Conservation (phyloP, 1,140 invertebrate genomes). For the Goniozus legneri region DNA sequence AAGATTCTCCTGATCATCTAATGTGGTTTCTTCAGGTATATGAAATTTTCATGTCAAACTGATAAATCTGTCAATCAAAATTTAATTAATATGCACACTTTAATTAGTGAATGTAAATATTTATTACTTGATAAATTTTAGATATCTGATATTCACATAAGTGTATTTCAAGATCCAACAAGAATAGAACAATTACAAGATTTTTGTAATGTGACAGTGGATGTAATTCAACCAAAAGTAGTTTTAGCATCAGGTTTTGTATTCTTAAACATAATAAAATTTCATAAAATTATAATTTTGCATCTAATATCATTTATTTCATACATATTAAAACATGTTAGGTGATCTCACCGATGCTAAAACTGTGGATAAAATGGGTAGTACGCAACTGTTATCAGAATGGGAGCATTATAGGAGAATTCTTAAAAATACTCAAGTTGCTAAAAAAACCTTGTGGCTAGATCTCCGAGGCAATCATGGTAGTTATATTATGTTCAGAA, state of each 20-base stretch:
- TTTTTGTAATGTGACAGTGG: constrained; percentile 76
- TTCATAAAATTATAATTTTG: background rate
- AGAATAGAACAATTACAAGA: constrained; percentile 75
- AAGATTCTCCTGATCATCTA: constrained; percentile 57
- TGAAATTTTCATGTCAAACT: background rate
- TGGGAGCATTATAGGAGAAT: constrained; percentile 79
- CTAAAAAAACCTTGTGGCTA: constrained; percentile 75
- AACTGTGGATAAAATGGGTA: constrained; percentile 72
- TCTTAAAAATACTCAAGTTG: constrained; percentile 66
- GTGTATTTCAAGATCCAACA: constrained; percentile 73
- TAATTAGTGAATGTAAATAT: background rate
- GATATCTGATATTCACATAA: constrained; percentile 88
- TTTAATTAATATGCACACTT: background rate
- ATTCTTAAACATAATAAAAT: constrained; percentile 3
- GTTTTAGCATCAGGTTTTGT: constrained; percentile 74
- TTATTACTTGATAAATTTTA: constrained; percentile 44
- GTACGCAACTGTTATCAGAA: constrained; percentile 77
- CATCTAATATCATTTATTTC: background rate
- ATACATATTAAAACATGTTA: constrained; percentile 26
- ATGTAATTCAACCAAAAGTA: constrained; percentile 72
- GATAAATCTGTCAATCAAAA: background rate
- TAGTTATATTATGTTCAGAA: constrained; percentile 42
- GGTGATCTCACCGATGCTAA: constrained; percentile 91
- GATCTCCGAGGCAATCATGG: constrained; percentile 95
- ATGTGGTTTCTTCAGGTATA: constrained; percentile 76